These are phyloP conservation scores for Meda fulgida DNA, from an alignment of 2,797 vertebrate species.

Conservation along the genomic window DNA sequence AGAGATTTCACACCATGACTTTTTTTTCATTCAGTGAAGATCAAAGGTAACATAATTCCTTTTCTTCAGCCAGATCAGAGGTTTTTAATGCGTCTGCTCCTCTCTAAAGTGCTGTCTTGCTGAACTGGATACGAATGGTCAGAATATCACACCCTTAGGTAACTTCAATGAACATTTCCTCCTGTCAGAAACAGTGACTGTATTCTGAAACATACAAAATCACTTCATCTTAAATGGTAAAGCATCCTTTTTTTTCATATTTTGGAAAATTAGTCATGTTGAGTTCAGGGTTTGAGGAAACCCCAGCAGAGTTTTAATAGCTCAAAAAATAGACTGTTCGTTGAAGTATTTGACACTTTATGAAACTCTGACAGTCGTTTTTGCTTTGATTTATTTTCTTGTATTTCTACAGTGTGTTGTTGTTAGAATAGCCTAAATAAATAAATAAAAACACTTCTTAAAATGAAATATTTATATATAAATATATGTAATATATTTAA, in stretches of 20 bases:
- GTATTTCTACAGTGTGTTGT: background rate
- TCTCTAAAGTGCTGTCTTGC: slow-evolving; percentile 12
- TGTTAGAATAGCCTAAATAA: background rate
- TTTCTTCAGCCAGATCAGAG: slow-evolving; percentile 52
- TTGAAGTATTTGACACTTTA: background rate
- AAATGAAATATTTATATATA: background rate
- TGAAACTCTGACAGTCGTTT: background rate
- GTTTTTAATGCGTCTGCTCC: slow-evolving; percentile 27
- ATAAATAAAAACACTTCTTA: background rate
- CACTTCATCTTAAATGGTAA: background rate
- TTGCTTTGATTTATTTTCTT: background rate
- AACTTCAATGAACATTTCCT: slow-evolving; percentile 16
- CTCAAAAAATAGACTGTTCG: background rate
- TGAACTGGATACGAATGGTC: slow-evolving; percentile 12
- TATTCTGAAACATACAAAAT: background rate
- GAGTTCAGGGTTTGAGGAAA: background rate
- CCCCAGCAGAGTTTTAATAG: background rate
- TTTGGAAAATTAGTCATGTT: background rate
- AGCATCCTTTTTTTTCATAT: background rate
- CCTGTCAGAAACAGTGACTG: slow-evolving; percentile 13
- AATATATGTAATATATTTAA: background rate
- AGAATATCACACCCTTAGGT: slow-evolving; percentile 28
- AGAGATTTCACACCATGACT: slow-evolving; percentile 44
- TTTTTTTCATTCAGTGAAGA: slow-evolving; percentile 44
- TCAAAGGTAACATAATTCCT: slow-evolving; percentile 52